Base-by-base conservation (phyloP, 2,113 vertebrate genomes). In the Nibea coibor region DNA sequence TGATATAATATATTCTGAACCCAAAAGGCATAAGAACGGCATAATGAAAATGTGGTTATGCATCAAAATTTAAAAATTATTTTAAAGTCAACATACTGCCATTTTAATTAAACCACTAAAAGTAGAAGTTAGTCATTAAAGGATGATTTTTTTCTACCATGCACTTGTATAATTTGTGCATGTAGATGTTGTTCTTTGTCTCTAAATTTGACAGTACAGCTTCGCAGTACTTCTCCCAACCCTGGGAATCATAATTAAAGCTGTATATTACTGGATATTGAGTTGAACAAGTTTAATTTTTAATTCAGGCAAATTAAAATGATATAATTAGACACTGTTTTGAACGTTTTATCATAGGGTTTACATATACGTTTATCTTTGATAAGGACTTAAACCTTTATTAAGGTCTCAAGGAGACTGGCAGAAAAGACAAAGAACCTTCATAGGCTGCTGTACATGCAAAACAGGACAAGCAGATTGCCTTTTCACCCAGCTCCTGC, bases 331-430 rank as follows among this genome's bases (percentile, higher is more conserved):
- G 2, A 54, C 5, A 28, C 39, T 39, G 35, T 39, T 39, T 39
- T 39, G 35, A 39, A 39, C 35, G 1, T 9, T 39, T 39, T 9
- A 1, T 35, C 16, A 73, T 31, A 54, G 17, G 42, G 10, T 63
- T 76, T 79, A 80, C 31, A 75, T 12, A 48, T n/a, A 59, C 19
- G 26, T 80, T 73, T 28, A 82, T 63, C 4, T 81, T 51, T 63
- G 3, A 48, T 69, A 11, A 31, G 20, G 48, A 51, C 48, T 58
- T 75, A 56, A 76, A 79, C 42, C 74, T 77, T 66, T 79, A 73
- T 72, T 76, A 69, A 20, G 19, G 43, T 82, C 24, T 22, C n/a
- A 50, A 4, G 54, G 39, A 59, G 45, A 61, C 15, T 53, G 19
- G n/a, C 22, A 78, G 63, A 62, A 59, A 76, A 79, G 24, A 71